Conservation (phyloP, 2,888 invertebrate genomes). For the Leptura quadrifasciata region DNA sequence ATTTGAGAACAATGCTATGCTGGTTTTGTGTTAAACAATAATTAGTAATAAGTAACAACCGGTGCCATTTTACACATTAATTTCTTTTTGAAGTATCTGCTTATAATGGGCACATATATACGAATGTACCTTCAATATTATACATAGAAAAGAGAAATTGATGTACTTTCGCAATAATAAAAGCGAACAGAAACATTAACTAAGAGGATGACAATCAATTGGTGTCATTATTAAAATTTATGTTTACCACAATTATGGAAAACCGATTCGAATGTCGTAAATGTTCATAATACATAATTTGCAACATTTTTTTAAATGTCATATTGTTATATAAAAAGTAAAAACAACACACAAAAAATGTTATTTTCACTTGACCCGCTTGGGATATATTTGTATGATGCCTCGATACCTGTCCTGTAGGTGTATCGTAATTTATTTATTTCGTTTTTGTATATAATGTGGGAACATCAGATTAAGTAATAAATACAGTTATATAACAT, state of each 20-base stretch:
- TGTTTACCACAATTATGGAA: neutral
- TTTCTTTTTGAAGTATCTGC: neutral
- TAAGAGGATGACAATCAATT: neutral
- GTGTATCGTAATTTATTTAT: neutral
- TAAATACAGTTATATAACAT: neutral
- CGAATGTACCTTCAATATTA: neutral
- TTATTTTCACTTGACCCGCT: neutral
- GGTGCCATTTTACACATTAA: conserved; percentile 3
- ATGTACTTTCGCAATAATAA: neutral
- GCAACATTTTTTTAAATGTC: neutral
- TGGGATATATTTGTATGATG: neutral
- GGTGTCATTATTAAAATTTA: neutral
- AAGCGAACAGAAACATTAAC: neutral
- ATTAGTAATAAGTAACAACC: neutral
- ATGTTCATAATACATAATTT: neutral
- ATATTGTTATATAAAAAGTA: conserved; percentile 3
- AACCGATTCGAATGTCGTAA: neutral
- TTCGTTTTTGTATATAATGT: neutral
- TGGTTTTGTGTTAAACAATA: neutral
- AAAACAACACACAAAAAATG: neutral
- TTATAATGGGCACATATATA: neutral
- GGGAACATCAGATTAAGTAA: neutral
- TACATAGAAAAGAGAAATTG: neutral
- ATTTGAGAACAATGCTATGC: neutral
- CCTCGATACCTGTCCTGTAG: neutral